phyloP scores from a whole-genome alignment of 2,113 vertebrate species.

The Muscicapa adusta region DNA sequence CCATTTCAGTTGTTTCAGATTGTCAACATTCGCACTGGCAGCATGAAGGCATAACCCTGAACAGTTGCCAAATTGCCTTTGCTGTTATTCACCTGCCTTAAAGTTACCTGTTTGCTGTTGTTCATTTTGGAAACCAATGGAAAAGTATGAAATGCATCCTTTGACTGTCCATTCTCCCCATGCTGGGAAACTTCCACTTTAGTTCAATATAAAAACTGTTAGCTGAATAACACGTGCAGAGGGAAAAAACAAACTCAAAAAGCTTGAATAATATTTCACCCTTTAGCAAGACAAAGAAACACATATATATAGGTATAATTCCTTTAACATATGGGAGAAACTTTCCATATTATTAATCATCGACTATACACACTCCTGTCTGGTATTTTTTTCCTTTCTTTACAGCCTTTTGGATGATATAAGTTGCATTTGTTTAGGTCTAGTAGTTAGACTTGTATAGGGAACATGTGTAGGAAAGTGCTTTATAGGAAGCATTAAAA shows the following conservation, averaged over 20 bases:
- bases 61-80: neutral
- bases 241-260: neutral
- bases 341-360: neutral
- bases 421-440: neutral
- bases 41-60: neutral
- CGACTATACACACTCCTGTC: fast-evolving
- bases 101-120: neutral
- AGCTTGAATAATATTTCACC: neutral
- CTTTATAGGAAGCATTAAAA: neutral
- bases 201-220: neutral
- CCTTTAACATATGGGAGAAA: neutral
- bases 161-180: fast-evolving
- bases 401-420: neutral
- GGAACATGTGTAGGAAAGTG: neutral
- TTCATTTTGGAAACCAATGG: neutral
- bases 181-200: neutral
- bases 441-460: neutral
- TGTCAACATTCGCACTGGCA: neutral
- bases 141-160: neutral
- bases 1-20: too few relatives aligned
- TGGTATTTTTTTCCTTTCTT: neutral
- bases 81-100: neutral
- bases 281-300: neutral
- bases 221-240: neutral
- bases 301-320: too few relatives aligned